Evolutionary conservation across 2,888 invertebrate species (phyloP).

Genomic region (Metopia argyrocephala): DNA sequence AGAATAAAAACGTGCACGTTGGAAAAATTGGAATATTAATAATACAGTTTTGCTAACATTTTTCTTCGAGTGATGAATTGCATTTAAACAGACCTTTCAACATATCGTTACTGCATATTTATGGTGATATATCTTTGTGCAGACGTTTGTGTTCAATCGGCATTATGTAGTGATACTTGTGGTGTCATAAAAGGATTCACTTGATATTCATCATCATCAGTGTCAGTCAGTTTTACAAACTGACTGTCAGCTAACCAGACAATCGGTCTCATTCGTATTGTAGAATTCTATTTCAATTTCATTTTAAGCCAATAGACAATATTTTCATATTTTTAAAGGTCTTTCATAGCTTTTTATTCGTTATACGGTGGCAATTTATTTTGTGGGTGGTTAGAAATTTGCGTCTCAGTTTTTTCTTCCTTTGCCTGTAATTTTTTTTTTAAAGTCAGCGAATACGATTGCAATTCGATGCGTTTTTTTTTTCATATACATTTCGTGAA

Average conservation of each 20-base stretch:
- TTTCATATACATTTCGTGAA: slow-evolving; percentile 65
- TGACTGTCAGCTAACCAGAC: slow-evolving; percentile 41
- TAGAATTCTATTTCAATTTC: slow-evolving; percentile 41
- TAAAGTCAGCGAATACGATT: slow-evolving; percentile 61
- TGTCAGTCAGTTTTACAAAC: slow-evolving; percentile 72
- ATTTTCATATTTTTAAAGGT: slow-evolving; percentile 44
- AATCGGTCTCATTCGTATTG: slow-evolving; percentile 24
- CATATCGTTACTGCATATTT: neutral
- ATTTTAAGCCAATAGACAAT: slow-evolving; percentile 7
- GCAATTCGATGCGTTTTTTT: slow-evolving; percentile 70
- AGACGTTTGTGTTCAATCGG: slow-evolving; percentile 43
- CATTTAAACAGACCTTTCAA: neutral
- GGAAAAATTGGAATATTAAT: no score
- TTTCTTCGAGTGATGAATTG: neutral
- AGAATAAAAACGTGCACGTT: no score
- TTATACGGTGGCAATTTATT: slow-evolving; percentile 44
- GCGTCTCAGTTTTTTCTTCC: slow-evolving; percentile 19
- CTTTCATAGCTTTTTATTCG: slow-evolving; percentile 1
- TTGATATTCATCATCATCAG: slow-evolving; percentile 78
- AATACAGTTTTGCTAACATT: neutral
- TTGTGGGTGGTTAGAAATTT: slow-evolving; percentile 57
- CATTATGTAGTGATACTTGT: slow-evolving; percentile 3
- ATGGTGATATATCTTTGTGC: slow-evolving; percentile 66
- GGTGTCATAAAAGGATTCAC: slow-evolving; percentile 77
- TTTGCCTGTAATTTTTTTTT: slow-evolving; percentile 29